Percentiles rank a stretch among this genome's conserved stretches.
Conservation (phyloP, 2,113 vertebrate species). For the Poecile atricapillus region DNA sequence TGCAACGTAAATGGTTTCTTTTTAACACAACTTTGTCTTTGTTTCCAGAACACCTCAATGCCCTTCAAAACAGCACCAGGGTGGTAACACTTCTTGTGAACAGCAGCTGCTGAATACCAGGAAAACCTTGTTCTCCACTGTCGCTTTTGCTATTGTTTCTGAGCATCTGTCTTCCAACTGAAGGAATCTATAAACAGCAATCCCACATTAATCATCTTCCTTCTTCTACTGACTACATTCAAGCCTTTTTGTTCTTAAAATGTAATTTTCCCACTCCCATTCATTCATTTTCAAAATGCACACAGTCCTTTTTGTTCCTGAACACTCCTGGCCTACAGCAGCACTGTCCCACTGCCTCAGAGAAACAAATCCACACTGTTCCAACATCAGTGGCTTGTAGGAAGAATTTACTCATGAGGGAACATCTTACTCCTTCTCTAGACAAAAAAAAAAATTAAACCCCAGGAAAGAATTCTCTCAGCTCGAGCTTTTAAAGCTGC, state of each 20-base stretch:
- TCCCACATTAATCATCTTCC: neutral
- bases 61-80: neutral
- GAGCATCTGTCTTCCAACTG: neutral
- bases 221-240: neutral
- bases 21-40: neutral
- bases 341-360: fast-evolving
- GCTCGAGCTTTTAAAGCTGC: neutral
- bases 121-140: neutral
- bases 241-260: neutral
- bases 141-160: neutral
- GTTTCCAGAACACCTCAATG: neutral
- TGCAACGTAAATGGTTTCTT: fast-evolving
- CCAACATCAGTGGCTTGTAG: neutral
- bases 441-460: neutral
- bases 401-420: neutral
- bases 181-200: neutral
- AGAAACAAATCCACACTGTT: fast-evolving
- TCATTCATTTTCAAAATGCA: neutral
- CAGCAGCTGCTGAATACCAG: neutral
- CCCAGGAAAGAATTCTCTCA: neutral
- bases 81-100: fast-evolving
- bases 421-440: neutral
- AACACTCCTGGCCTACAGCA: neutral
- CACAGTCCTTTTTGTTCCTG: neutral
- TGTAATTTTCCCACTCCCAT: neutral